phyloP scores from a whole-genome alignment of 2,113 vertebrate species.

The Catagonus wagneri region DNA sequence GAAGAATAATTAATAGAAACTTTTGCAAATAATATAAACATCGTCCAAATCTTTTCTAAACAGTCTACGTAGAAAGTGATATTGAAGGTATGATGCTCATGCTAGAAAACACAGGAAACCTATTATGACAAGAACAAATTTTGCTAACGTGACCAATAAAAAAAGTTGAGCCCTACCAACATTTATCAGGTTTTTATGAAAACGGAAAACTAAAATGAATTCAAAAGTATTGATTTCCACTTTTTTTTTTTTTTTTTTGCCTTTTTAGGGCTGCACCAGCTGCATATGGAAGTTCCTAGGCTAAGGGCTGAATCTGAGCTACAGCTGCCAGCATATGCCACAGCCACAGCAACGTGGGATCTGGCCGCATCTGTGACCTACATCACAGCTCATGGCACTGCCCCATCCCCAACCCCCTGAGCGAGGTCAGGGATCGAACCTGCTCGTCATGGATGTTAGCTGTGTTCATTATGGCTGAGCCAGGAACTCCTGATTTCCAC shows the following conservation, averaged over 20 bases:
- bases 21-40: not conserved
- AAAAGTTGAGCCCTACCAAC: not conserved
- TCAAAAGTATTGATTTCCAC: not conserved
- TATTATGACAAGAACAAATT: not conserved
- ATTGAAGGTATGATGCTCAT: not conserved
- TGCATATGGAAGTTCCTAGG: too few species aligned
- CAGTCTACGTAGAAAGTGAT: not conserved
- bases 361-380: too few species aligned
- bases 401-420: too few species aligned
- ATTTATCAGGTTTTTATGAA: not conserved
- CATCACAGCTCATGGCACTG: too few species aligned
- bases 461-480: too few species aligned
- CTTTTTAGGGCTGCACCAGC: too few species aligned
- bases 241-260: not conserved
- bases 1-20: not conserved
- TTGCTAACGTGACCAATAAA: not conserved
- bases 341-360: too few species aligned
- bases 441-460: too few species aligned
- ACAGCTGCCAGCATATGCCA: too few species aligned
- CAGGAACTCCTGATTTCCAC: not conserved
- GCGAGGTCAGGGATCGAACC: too few species aligned
- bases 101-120: not conserved
- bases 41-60: not conserved
- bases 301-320: too few species aligned
- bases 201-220: conserved; percentile 14